Percentiles rank a stretch among this genome's conserved stretches.
These are phyloP conservation scores for Omphaloscelis lunosa DNA, from an alignment of 2,888 invertebrate species.

Conservation along the genomic window DNA sequence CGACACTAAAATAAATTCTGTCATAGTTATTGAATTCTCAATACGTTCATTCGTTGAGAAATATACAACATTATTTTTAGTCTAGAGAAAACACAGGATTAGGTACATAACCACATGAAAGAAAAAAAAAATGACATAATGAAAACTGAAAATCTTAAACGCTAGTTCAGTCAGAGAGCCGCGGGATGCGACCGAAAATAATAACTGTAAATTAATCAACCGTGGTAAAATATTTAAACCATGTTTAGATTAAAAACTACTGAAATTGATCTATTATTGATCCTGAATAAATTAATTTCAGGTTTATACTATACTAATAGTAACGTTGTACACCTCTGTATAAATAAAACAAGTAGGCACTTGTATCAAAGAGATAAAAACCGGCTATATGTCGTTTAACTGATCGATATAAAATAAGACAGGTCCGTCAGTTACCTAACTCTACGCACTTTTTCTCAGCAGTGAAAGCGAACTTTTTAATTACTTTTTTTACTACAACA, in stretches of 20 bases:
- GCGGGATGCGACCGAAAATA: background rate
- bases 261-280: background rate
- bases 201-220: no score
- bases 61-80: conserved; percentile 23
- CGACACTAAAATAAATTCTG: conserved; percentile 18
- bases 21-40: background rate
- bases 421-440: conserved; percentile 84
- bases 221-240: background rate
- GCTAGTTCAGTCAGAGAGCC: background rate
- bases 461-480: conserved; percentile 89
- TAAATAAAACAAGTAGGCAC: conserved; percentile 58
- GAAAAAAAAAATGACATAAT: background rate
- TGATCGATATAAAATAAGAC: conserved; percentile 83
- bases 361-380: conserved; percentile 72
- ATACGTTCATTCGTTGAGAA: conserved; percentile 51
- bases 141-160: background rate
- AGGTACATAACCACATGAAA: background rate
- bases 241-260: background rate
- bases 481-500: conserved; percentile 82
- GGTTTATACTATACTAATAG: background rate
- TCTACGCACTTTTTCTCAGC: conserved; percentile 82
- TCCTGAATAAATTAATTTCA: background rate
- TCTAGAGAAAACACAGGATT: background rate
- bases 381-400: conserved; percentile 82
- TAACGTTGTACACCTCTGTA: conserved; percentile 27